Conservation (phyloP, 2,113 vertebrate species). For the Campylomormyrus tamandua region DNA sequence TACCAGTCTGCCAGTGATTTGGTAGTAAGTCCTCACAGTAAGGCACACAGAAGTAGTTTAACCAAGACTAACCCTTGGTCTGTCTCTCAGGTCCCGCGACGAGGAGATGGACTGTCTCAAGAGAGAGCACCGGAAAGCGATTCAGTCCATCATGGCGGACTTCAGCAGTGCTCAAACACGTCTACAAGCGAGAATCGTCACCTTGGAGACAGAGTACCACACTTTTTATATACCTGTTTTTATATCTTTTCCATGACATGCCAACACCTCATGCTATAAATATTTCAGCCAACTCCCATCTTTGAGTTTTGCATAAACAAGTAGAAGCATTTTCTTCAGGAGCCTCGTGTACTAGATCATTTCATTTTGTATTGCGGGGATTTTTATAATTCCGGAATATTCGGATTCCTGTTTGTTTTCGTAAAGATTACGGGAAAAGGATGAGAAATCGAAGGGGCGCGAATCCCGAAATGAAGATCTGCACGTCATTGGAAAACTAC, state of each 20-base stretch:
- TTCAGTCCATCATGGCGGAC: conserved; percentile 70
- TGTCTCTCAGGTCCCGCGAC: conserved; percentile 46
- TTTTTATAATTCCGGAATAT: not conserved
- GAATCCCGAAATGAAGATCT: conserved; percentile 70
- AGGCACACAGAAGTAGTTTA: not conserved
- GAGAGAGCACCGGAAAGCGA: conserved; percentile 68
- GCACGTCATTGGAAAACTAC: conserved; percentile 71
- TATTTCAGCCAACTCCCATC: not conserved
- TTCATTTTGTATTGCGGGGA: not conserved
- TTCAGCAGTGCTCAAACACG: conserved; percentile 70
- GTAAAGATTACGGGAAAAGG: conserved; percentile 71
- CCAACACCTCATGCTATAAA: not conserved
- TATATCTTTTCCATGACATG: not conserved
- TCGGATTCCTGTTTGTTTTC: not conserved
- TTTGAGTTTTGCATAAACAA: not conserved
- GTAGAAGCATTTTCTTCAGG: not conserved
- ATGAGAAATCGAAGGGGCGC: conserved; percentile 71
- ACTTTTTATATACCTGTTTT: not conserved
- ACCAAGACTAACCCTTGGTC: not conserved
- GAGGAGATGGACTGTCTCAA: conserved; percentile 62
- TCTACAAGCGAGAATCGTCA: conserved; percentile 76
- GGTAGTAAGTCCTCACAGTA: not conserved
- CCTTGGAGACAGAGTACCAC: conserved; percentile 74
- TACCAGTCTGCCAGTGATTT: not conserved
- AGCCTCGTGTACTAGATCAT: not conserved